Evolutionary conservation across 2,797 vertebrate genomes (phyloP).

Genomic region (Scolopax rusticola): DNA sequence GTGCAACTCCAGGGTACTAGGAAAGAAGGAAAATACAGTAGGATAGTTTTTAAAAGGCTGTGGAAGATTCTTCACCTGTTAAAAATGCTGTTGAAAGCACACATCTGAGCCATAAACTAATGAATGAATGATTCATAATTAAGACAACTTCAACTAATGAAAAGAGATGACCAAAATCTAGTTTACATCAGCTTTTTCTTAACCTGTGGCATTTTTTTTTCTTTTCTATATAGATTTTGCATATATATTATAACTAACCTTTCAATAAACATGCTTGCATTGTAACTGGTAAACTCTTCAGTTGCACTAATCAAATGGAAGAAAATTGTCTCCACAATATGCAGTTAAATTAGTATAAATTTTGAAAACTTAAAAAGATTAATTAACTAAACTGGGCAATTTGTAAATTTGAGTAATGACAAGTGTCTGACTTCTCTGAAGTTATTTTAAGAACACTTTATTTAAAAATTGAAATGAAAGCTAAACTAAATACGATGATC

Average conservation of each 20-base stretch:
- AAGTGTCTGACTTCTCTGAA: not conserved
- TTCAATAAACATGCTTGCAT: not conserved
- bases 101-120: not conserved
- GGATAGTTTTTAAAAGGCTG: not conserved
- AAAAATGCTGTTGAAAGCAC: not conserved
- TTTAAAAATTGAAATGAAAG: not conserved
- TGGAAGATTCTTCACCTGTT: not conserved
- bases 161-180: not conserved
- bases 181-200: not conserved
- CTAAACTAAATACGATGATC: not conserved
- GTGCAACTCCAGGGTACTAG: not conserved
- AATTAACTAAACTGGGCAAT: not conserved
- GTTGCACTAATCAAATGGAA: not conserved
- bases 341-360: not conserved
- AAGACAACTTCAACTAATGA: not conserved
- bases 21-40: not conserved
- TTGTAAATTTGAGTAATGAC: not conserved
- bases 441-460: not conserved
- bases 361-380: not conserved
- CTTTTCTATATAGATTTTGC: not conserved
- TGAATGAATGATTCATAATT: not conserved
- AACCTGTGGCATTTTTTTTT: not conserved
- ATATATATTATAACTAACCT: not conserved
- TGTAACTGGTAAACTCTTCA: not conserved
- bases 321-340: not conserved